phyloP scores from a whole-genome alignment of 2,797 vertebrate genomes.

The Dipus sagitta region DNA sequence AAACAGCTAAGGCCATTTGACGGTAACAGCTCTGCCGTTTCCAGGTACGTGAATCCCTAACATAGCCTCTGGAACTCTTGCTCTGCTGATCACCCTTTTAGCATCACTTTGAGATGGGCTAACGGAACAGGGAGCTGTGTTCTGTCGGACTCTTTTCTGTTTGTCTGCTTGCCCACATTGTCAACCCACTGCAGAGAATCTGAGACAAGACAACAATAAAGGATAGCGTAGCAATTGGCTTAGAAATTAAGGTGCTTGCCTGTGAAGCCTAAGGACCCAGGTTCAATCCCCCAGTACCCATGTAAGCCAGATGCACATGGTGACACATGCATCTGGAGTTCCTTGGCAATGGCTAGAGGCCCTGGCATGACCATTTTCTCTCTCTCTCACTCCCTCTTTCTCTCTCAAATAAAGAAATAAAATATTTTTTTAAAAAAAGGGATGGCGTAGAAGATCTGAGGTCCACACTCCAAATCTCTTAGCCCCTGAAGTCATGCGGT shows the following conservation, averaged over 20 bases:
- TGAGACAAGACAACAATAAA: conserved; percentile 13
- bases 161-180: neutral
- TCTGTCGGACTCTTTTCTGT: conserved; percentile 21
- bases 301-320: too few species aligned
- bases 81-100: conserved; percentile 20
- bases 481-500: conserved; percentile 45
- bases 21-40: neutral
- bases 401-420: too few species aligned
- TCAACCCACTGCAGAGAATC: conserved; percentile 33
- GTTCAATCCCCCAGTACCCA: too few species aligned
- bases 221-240: neutral
- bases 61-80: neutral
- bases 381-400: too few species aligned
- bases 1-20: neutral
- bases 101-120: neutral
- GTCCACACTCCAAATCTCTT: conserved; percentile 26
- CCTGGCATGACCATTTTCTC: too few species aligned
- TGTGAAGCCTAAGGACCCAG: too few species aligned
- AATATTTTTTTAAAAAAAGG: too few species aligned
- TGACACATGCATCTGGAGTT: too few species aligned
- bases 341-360: too few species aligned
- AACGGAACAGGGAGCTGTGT: neutral
- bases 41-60: neutral
- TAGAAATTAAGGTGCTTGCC: too few species aligned
- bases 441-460: neutral